These are phyloP conservation scores for Acronicta leporina DNA, from an alignment of 2,888 invertebrate genomes.

Conservation along the genomic window DNA sequence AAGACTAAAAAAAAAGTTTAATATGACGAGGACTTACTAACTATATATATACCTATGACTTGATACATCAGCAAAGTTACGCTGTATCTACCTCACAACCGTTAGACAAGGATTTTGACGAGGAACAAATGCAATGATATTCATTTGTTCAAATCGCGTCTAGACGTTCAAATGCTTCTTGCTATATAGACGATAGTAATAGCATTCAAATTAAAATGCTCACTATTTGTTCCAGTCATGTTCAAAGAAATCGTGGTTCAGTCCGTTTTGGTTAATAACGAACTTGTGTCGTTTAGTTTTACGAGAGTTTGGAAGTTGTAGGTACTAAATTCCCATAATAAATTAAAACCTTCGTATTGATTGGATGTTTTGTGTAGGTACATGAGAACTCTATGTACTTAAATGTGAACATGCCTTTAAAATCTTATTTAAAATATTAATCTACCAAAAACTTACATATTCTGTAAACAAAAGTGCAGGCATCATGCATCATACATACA, in stretches of 20 bases:
- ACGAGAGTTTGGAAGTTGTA: conserved; percentile 37
- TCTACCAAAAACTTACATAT: background rate
- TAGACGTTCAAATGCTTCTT: conserved; percentile 51
- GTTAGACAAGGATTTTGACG: conserved; percentile 18
- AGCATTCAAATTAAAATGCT: conserved; percentile 32
- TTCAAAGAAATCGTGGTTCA: conserved; percentile 23
- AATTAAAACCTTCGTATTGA: conserved; percentile 13
- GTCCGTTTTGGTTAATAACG: conserved; percentile 14
- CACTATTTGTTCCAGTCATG: conserved; percentile 30
- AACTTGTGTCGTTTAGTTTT: conserved; percentile 43
- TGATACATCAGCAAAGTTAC: background rate
- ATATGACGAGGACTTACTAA: no score
- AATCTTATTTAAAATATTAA: background rate
- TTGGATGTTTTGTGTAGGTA: conserved; percentile 18
- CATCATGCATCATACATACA: conserved; percentile 4
- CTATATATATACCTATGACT: background rate
- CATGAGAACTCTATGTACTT: conserved; percentile 3
- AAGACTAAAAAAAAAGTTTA: no score
- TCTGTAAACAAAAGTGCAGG: conserved; percentile 9
- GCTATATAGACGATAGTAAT: conserved; percentile 8
- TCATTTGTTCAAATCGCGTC: conserved; percentile 53
- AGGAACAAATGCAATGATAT: conserved; percentile 40
- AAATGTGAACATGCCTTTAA: background rate
- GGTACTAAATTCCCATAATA: conserved; percentile 16
- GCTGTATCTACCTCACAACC: background rate